Percentiles rank a stretch among this genome's conserved stretches.
These are phyloP conservation scores for Amblyteles armatorius DNA, from an alignment of 2,888 invertebrate genomes.

Conservation along the genomic window DNA sequence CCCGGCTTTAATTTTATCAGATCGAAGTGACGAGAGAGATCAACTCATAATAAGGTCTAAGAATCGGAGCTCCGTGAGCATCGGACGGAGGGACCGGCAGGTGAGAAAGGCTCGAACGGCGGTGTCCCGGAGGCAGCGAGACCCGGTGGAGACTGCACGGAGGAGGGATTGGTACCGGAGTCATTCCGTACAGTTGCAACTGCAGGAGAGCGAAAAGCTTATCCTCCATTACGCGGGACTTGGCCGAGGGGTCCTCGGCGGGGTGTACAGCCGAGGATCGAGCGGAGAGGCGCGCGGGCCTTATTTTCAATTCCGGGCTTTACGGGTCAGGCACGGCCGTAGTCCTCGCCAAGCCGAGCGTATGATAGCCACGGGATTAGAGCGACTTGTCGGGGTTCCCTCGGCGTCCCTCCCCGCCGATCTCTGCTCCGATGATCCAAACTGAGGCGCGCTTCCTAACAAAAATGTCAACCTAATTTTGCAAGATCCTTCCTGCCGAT, in stretches of 20 bases:
- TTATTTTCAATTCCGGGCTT: slow-evolving; percentile 77
- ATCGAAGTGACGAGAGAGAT: slow-evolving; percentile 58
- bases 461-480: slow-evolving; percentile 82
- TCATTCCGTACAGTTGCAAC: slow-evolving; percentile 58
- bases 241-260: slow-evolving; percentile 67
- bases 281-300: slow-evolving; percentile 66
- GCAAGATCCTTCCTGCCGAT: slow-evolving; percentile 77
- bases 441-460: slow-evolving; percentile 74
- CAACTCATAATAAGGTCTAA: slow-evolving; percentile 39
- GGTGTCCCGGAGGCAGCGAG: slow-evolving; percentile 14
- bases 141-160: slow-evolving; percentile 30
- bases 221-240: slow-evolving; percentile 83
- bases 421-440: slow-evolving; percentile 72
- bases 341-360: slow-evolving; percentile 78
- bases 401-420: slow-evolving; percentile 44
- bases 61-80: slow-evolving; percentile 24
- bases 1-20: slow-evolving; percentile 61
- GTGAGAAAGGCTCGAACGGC: slow-evolving; percentile 49
- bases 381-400: slow-evolving; percentile 72
- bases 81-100: slow-evolving; percentile 46
- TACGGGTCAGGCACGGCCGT: slow-evolving; percentile 71
- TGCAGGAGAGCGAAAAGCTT: slow-evolving; percentile 73
- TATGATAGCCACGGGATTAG: slow-evolving; percentile 82
- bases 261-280: slow-evolving; percentile 56
- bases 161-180: slow-evolving; percentile 52